Conservation (phyloP, 35 echinoderm and acorn worm species). For the Apostichopus californicus region DNA sequence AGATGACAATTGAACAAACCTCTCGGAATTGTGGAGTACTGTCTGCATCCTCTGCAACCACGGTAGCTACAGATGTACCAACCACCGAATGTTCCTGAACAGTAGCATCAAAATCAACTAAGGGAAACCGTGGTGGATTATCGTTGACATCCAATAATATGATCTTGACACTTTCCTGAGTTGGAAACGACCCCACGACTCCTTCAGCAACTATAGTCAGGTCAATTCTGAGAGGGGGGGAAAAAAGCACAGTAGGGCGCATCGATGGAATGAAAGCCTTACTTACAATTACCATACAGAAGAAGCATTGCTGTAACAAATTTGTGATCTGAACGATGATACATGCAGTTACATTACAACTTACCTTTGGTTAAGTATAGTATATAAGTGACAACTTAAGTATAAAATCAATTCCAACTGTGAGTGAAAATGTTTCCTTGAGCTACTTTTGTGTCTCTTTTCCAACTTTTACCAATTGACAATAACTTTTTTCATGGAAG, state of each 20-base stretch:
- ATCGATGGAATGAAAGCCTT: too few relatives aligned
- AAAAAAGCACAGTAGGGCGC: not conserved
- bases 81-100: slow-evolving; percentile 4
- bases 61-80: slow-evolving; percentile 35
- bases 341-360: too few relatives aligned
- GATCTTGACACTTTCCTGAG: slow-evolving; percentile 35
- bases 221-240: slow-evolving; percentile 13
- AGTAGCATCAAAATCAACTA: slow-evolving; percentile 36
- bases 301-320: too few relatives aligned
- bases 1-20: not conserved
- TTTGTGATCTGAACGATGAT: too few relatives aligned
- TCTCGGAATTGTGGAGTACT: not conserved
- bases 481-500: too few relatives aligned
- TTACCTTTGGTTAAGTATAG: too few relatives aligned
- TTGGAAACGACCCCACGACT: slow-evolving; percentile 30
- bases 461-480: too few relatives aligned
- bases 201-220: slow-evolving; percentile 36
- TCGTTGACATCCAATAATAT: slow-evolving; percentile 81
- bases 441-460: too few relatives aligned
- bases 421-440: too few relatives aligned
- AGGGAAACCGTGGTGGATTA: slow-evolving; percentile 74
- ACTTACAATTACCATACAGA: too few relatives aligned
- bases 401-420: too few relatives aligned
- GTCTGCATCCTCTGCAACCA: slow-evolving; percentile 53
- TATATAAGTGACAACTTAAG: too few relatives aligned